Percentiles rank a stretch among this genome's conserved stretches.
Evolutionary conservation across 2,888 invertebrate species (phyloP).

Genomic region (Trissolcus brochymenae): DNA sequence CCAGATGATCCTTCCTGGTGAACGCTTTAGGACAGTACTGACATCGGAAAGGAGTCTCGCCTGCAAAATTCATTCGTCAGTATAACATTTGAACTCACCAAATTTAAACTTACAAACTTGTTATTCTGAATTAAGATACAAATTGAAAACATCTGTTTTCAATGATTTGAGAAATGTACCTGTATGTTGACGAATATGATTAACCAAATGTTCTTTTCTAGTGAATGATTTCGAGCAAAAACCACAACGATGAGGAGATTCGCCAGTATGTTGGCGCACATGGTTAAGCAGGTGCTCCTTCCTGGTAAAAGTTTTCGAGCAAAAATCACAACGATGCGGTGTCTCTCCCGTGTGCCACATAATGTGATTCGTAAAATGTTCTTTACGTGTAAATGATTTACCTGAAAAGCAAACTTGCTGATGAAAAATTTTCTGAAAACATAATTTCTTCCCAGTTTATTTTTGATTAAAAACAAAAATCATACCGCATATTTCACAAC

Average conservation of each 20-base stretch:
- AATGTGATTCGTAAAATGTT: conserved; percentile 93
- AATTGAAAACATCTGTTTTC: not conserved
- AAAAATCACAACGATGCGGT: conserved; percentile 87
- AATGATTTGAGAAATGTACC: conserved; percentile 69
- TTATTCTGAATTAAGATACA: not conserved
- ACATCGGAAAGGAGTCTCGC: conserved; percentile 87
- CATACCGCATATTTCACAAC: conserved; percentile 89
- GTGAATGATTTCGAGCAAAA: conserved; percentile 93
- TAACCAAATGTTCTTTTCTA: conserved; percentile 89
- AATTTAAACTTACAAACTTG: conserved; percentile 3
- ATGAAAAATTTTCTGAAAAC: not conserved
- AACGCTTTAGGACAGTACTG: conserved; percentile 87
- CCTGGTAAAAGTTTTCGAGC: conserved; percentile 87
- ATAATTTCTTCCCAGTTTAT: no score
- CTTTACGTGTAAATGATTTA: conserved; percentile 91
- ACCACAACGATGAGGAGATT: conserved; percentile 90
- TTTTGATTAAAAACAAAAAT: conserved; percentile 41
- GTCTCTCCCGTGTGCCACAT: conserved; percentile 92
- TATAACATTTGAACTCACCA: not conserved
- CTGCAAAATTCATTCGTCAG: conserved; percentile 72
- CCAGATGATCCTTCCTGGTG: conserved; percentile 88
- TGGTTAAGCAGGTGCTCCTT: conserved; percentile 87
- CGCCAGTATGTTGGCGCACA: conserved; percentile 87
- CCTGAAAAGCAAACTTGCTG: conserved; percentile 60
- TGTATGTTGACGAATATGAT: conserved; percentile 89